Conservation (phyloP, 2,113 vertebrate species). For the Carassius carassius region DNA sequence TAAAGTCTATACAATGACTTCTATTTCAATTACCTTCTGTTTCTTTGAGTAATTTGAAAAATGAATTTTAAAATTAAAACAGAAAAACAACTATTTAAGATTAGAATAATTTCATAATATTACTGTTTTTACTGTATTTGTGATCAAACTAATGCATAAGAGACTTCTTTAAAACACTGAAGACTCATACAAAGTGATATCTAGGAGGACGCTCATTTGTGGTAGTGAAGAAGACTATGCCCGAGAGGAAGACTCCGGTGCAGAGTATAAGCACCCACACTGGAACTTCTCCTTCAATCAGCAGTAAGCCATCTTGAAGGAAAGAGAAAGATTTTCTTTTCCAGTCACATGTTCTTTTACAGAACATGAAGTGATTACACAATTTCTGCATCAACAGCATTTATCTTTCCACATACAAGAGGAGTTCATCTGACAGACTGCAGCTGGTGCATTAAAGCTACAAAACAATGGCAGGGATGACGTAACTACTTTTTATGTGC, state of each 20-base stretch:
- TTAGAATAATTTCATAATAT: too few relatives aligned
- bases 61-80: too few relatives aligned
- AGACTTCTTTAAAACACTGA: not conserved
- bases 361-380: not conserved
- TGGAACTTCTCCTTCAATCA: constrained; percentile 84
- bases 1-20: too few relatives aligned
- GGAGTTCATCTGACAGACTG: not conserved
- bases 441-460: not conserved
- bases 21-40: too few relatives aligned
- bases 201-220: constrained; percentile 82
- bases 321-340: not conserved
- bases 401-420: not conserved
- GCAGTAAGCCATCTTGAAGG: constrained; percentile 79
- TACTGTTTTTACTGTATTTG: not conserved
- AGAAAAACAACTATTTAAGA: too few relatives aligned
- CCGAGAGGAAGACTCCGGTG: constrained; percentile 75
- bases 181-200: constrained; percentile 84
- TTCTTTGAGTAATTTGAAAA: too few relatives aligned
- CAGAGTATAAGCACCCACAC: constrained; percentile 83
- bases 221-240: constrained; percentile 82
- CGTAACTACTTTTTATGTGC: not conserved
- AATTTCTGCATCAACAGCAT: not conserved
- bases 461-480: not conserved
- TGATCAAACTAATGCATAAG: not conserved
- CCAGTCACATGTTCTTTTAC: not conserved